A percentile compares a stretch with the other conserved stretches of the same genome.
Evolutionary conservation across 2,113 vertebrate genomes (phyloP).

Genomic region (Stigmatopora nigra): DNA sequence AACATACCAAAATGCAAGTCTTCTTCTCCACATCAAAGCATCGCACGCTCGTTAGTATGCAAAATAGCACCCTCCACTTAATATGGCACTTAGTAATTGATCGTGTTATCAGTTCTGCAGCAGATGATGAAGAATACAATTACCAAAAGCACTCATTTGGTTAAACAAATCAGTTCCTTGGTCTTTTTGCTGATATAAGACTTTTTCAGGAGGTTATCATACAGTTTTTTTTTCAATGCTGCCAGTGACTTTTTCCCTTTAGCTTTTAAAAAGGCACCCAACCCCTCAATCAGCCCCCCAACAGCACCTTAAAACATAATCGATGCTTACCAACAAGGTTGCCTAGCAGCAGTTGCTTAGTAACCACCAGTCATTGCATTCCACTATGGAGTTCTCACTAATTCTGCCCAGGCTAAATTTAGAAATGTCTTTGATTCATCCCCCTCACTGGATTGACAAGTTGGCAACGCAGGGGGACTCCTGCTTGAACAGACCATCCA

Average conservation of each 20-base stretch:
- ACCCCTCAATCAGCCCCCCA: constrained; percentile 41
- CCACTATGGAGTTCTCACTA: constrained; percentile 60
- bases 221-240: constrained; percentile 36
- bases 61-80: constrained; percentile 18
- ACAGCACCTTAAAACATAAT: constrained; percentile 53
- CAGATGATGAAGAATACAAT: constrained; percentile 26
- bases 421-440: constrained; percentile 65
- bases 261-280: constrained; percentile 44
- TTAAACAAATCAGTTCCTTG: constrained; percentile 20
- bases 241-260: constrained; percentile 15
- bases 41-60: constrained; percentile 31
- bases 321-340: constrained; percentile 70
- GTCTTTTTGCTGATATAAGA: constrained; percentile 5
- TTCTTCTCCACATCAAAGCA: constrained; percentile 15
- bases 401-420: constrained; percentile 70
- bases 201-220: constrained; percentile 33
- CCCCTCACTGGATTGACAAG: constrained; percentile 58
- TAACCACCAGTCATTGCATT: constrained; percentile 58
- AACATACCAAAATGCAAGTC: background rate
- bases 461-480: constrained; percentile 23
- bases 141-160: constrained; percentile 20
- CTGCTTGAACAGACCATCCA: constrained; percentile 27
- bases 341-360: constrained; percentile 70
- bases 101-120: constrained; percentile 32
- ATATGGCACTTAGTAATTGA: constrained; percentile 29